A percentile compares a stretch with the other conserved stretches of the same genome.
phyloP scores from a whole-genome alignment of 2,797 vertebrate genomes.

The Taeniopygia guttata region DNA sequence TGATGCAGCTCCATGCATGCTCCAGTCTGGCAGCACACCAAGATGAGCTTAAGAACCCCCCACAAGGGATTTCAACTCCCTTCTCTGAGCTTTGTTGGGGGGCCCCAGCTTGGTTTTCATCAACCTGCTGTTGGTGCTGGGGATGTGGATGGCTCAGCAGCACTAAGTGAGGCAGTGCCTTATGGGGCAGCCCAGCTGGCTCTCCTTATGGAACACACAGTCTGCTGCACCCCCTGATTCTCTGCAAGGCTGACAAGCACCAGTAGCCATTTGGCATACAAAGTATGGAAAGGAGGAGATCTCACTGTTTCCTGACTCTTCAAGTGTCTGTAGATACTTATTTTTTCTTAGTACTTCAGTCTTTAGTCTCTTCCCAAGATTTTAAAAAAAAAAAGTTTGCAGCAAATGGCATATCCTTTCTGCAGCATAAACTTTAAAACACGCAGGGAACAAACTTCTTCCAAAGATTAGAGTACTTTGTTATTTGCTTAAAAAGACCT shows the following conservation, averaged over 20 bases:
- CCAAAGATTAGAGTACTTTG: background rate
- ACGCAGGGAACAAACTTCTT: background rate
- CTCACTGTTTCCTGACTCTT: background rate
- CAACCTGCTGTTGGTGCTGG: background rate
- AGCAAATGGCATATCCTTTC: background rate
- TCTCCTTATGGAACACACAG: background rate
- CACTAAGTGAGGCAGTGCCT: background rate
- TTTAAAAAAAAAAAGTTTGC: background rate
- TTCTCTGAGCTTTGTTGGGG: background rate
- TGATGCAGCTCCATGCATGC: background rate
- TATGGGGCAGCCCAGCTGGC: slow-evolving; percentile 26
- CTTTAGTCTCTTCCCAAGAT: background rate
- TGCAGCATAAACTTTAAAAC: slow-evolving; percentile 20
- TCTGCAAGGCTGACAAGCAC: background rate
- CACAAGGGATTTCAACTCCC: background rate
- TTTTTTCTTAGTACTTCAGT: background rate
- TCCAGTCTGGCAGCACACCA: background rate
- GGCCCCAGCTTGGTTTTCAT: background rate
- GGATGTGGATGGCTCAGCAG: background rate
- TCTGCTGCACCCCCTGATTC: background rate
- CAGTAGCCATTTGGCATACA: background rate
- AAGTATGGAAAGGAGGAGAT: background rate
- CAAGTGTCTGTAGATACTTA: background rate
- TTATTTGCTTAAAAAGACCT: background rate
- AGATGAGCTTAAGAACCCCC: background rate